These are phyloP conservation scores for Elysia crispata DNA, from an alignment of 2,888 invertebrate species.

Conservation along the genomic window DNA sequence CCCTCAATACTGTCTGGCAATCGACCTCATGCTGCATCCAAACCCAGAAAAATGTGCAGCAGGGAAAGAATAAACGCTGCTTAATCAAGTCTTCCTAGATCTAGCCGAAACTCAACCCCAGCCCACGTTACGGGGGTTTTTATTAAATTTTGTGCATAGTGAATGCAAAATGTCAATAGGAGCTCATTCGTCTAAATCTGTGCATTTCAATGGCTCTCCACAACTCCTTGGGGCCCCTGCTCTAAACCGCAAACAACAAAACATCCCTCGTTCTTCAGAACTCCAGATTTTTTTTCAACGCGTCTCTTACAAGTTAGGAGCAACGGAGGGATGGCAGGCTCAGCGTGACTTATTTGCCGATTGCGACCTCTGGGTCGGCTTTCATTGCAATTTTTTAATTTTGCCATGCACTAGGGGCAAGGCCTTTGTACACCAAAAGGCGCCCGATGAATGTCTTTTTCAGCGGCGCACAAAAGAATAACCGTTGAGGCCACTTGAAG, in stretches of 20 bases:
- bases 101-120: too few species aligned
- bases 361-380: constrained; percentile 43
- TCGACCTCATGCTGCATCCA: too few species aligned
- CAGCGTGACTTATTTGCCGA: constrained; percentile 48
- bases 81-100: too few species aligned
- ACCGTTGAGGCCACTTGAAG: constrained; percentile 31
- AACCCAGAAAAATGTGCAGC: too few species aligned
- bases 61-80: too few species aligned
- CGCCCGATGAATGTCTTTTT: constrained; percentile 38
- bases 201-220: background rate
- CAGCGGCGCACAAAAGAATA: constrained; percentile 34
- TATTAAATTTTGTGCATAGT: constrained; percentile 35
- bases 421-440: constrained; percentile 35
- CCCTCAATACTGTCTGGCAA: too few species aligned
- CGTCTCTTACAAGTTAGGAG: constrained; percentile 1
- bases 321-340: background rate
- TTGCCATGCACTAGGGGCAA: constrained; percentile 48
- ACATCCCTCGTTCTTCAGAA: constrained; percentile 20
- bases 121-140: constrained; percentile 10
- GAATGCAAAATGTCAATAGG: constrained; percentile 43
- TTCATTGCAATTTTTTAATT: constrained; percentile 48
- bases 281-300: constrained; percentile 10
- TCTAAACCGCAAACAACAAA: constrained; percentile 42
- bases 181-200: constrained; percentile 36
- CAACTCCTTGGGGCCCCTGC: constrained; percentile 28